A percentile compares a stretch with the other conserved stretches of the same genome.
Conservation (phyloP, 2,888 invertebrate genomes). For the Andrena hattorfiana region DNA sequence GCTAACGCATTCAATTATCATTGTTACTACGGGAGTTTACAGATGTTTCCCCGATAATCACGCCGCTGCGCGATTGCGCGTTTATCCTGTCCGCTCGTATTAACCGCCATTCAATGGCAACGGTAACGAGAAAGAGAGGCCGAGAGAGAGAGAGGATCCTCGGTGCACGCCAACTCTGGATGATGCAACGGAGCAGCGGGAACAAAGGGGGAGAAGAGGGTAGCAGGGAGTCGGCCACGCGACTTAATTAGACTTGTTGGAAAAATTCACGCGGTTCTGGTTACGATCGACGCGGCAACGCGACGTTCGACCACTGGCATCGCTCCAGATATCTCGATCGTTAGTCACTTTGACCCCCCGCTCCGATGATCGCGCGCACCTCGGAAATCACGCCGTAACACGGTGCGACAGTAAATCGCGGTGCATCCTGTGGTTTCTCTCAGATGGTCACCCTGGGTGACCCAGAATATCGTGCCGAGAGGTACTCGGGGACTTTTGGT, state of each 20-base stretch:
- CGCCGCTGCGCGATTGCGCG: conserved; percentile 68
- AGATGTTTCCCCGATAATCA: conserved; percentile 78
- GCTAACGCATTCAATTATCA: conserved; percentile 78
- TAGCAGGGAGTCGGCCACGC: conserved; percentile 20
- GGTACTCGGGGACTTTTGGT: too few relatives aligned
- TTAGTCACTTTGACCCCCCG: conserved; percentile 44
- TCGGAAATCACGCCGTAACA: not conserved
- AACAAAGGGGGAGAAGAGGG: conserved; percentile 30
- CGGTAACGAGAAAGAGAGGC: conserved; percentile 62
- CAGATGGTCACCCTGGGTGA: not conserved
- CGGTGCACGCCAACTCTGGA: conserved; percentile 20
- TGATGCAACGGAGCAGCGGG: conserved; percentile 14
- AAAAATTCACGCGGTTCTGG: conserved; percentile 65
- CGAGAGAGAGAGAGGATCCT: conserved; percentile 15
- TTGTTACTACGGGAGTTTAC: conserved; percentile 72
- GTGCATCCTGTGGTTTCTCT: not conserved
- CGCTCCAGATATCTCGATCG: conserved; percentile 54
- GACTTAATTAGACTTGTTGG: conserved; percentile 67
- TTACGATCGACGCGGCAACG: conserved; percentile 6
- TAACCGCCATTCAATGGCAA: conserved; percentile 71
- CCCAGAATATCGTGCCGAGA: not conserved
- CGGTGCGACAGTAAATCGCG: not conserved
- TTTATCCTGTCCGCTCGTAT: conserved; percentile 66
- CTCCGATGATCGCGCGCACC: conserved; percentile 21
- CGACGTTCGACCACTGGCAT: conserved; percentile 35